These are phyloP conservation scores for Drosophila oshimai DNA, from an alignment of 1,140 invertebrate species.

Conservation along the genomic window DNA sequence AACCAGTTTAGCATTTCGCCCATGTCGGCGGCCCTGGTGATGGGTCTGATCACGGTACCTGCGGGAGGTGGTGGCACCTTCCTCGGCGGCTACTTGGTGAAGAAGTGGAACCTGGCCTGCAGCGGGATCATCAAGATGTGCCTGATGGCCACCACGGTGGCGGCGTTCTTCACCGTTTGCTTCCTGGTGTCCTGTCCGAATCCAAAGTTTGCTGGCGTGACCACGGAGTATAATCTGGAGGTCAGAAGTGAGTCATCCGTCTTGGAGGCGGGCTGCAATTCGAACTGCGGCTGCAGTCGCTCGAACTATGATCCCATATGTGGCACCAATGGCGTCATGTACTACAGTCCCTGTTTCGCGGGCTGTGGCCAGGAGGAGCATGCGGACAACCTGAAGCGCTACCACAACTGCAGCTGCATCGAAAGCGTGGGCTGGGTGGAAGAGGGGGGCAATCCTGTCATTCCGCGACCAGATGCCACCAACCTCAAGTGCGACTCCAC, in stretches of 20 bases:
- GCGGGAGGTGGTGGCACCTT: slow-evolving; percentile 91
- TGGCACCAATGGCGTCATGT: slow-evolving; percentile 90
- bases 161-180: slow-evolving; percentile 85
- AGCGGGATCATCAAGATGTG: slow-evolving; percentile 91
- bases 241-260: not conserved
- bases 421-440: slow-evolving; percentile 10
- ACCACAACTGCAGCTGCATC: slow-evolving; percentile 85
- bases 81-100: slow-evolving; percentile 90
- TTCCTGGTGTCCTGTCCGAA: slow-evolving; percentile 91
- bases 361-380: slow-evolving; percentile 86
- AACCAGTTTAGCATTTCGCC: slow-evolving; percentile 91
- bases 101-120: slow-evolving; percentile 88
- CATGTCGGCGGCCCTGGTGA: slow-evolving; percentile 88
- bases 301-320: slow-evolving; percentile 86
- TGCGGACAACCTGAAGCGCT: slow-evolving; percentile 73
- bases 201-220: slow-evolving; percentile 89
- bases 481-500: slow-evolving; percentile 85
- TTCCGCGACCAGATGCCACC: slow-evolving; percentile 29
- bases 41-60: slow-evolving; percentile 89
- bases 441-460: not conserved
- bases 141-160: slow-evolving; percentile 85
- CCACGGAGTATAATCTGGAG: slow-evolving; percentile 83
- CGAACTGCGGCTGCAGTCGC: slow-evolving; percentile 85
- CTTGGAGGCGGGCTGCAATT: slow-evolving; percentile 85
- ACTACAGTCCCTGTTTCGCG: slow-evolving; percentile 93